Base-by-base conservation (phyloP, 2,113 vertebrate genomes). In the Capricornis sumatraensis region DNA sequence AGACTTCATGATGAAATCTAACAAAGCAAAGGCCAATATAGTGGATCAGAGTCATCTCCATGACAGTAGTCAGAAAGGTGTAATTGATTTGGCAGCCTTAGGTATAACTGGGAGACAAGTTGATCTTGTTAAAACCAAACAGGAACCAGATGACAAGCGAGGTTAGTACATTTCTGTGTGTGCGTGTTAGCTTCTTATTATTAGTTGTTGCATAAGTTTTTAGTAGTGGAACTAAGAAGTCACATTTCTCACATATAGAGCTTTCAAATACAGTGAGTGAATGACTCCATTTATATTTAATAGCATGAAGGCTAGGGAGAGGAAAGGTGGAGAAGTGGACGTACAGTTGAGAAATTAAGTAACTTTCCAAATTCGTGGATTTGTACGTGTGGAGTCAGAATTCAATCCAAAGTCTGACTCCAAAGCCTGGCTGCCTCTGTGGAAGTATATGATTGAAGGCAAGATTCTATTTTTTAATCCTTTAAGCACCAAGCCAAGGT, bases 1-100 rank as follows among this genome's bases (percentile, higher is more conserved):
- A 98, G 99, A 99, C 97, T 99, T 99, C 95, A 99, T 99, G 99
- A 98, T 99, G 94, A 99, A 99, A 96, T 99, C 99, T 57, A 99
- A 99, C 98, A 99, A 99, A 98, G 99, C 99, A 76, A 99, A 99
- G 98, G 99, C 99, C 81, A 99, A 99, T 98, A 99, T 99, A 94
- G 99, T 99, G 45, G 99, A 99, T 98, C 99, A 99, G 98, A 99
- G 99, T 96, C 99, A 99, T 93, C 97, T 99, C 85, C 99, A 99
- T 30, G 99, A 99, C 95, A 99, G 98, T 45, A 98, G 97, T 62
- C 99, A 99, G 96, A 99, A 99, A 93, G 99, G 99, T 0, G 98
- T 99, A 52, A 99, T 99, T 87, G 99, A 99, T 95, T 98, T 99
- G 94, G 99, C 98, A 11, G 98, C 97, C 67, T 98, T 99, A 28